Evolutionary conservation across 2,113 vertebrate genomes (phyloP).

Genomic region (Engraulis encrasicolus): DNA sequence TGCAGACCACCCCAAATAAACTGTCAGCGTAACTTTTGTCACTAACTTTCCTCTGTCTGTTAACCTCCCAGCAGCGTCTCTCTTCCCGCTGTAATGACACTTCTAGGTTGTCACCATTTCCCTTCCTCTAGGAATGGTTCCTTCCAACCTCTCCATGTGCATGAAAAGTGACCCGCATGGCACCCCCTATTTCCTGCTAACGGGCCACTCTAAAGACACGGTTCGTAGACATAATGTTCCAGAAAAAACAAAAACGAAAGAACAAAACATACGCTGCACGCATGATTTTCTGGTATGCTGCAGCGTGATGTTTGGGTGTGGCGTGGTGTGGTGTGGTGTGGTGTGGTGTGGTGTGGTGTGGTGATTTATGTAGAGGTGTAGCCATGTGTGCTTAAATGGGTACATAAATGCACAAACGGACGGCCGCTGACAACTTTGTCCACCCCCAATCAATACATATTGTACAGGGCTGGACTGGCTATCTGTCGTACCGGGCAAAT

Average conservation of each 20-base stretch:
- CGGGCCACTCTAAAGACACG: conserved; percentile 99
- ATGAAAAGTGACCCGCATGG: conserved; percentile 99
- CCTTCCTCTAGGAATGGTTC: conserved; percentile 99
- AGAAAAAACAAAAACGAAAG: conserved; percentile 57
- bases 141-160: conserved; percentile 99
- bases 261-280: conserved; percentile 73
- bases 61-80: conserved; percentile 79
- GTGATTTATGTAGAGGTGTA: too few relatives aligned
- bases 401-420: too few relatives aligned
- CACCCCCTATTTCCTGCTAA: conserved; percentile 99
- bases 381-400: too few relatives aligned
- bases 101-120: conserved; percentile 99
- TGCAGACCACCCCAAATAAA: too few relatives aligned
- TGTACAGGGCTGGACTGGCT: too few relatives aligned
- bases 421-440: too few relatives aligned
- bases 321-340: conserved; percentile 56
- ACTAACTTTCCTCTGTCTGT: conserved; percentile 72
- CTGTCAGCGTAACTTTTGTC: too few relatives aligned
- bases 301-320: conserved; percentile 22
- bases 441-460: too few relatives aligned
- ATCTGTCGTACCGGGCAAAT: too few relatives aligned
- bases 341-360: conserved; percentile 37
- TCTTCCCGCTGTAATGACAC: conserved; percentile 99
- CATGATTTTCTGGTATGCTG: conserved; percentile 69
- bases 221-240: too few relatives aligned